Evolutionary conservation across 1,140 invertebrate genomes (phyloP), one percentile per base, ranked within the genome.

Genomic region (Nasonia vitripennis): DNA sequence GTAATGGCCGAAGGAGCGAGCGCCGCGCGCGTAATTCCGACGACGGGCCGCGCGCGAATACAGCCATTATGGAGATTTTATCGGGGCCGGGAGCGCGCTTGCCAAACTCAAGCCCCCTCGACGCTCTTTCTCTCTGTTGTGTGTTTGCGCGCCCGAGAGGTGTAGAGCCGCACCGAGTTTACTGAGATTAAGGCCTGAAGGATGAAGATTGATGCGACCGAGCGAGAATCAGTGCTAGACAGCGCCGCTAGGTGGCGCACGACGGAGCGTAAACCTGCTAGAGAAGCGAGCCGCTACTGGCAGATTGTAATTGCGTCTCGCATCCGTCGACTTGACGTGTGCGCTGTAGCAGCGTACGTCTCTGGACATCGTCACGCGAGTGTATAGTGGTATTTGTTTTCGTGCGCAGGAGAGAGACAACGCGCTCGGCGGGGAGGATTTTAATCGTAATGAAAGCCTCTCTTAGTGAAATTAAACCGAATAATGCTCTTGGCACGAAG

Each of bases 61-160:
- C 87, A 90, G 88, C 88, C 90, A 92, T 92, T 91, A 91, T 89
- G 88, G 88, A 90, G 90, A 92, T 91, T 91, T 92, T 92, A 91
- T 92, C 90, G 89, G 90, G 88, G 90, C 86, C 86, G 34, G 3
- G 41, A 45, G 34, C 71, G n/a, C 12, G 73, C 55, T 78, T 79
- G 83, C 68, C 77, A 79, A 84, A 79, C 48, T 79, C 31, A 5
- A 1, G 48, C 20, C 41, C 23, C 34, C n/a, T 37, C 34, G 34
- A 37, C 34, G 34, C 34, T 37, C 23, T 41, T 45, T 81, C 37
- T 81, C 41, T 17, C 48, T 12, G 78, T n/a, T 3, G 55, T 70
- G 37, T 80, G 34, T 70, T 2, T 17, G 37, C 20, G 27, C 27
- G 55, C 62, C 23, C 4, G n/a, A 10, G 34, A n/a, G n/a, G 62